phyloP scores from a whole-genome alignment of 2,888 invertebrate genomes.

The Cantharis rustica region DNA sequence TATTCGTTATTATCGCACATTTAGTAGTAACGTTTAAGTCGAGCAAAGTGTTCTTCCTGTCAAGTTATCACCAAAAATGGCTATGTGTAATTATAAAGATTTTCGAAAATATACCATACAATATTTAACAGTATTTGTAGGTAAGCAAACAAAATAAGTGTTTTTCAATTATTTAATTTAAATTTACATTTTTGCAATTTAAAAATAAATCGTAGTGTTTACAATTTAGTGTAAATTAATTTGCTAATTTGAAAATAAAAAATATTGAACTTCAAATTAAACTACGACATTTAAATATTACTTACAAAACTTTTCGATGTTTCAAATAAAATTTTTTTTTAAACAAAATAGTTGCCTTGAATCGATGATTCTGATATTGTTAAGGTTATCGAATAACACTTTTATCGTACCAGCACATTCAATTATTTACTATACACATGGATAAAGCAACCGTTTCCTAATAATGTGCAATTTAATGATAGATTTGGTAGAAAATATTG shows the following conservation, averaged over 20 bases:
- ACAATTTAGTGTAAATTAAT: neutral
- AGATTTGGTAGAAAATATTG: neutral
- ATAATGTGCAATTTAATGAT: neutral
- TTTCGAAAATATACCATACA: neutral
- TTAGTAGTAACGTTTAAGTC: neutral
- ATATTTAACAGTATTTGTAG: constrained; percentile 2
- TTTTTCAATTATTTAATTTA: neutral
- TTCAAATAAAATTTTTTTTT: neutral
- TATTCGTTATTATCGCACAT: neutral
- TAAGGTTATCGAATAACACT: neutral
- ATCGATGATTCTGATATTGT: neutral
- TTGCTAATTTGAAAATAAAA: neutral
- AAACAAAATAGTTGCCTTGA: neutral
- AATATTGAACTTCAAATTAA: neutral
- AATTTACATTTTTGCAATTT: neutral
- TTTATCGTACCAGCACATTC: neutral
- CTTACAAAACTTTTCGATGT: neutral
- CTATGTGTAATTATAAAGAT: neutral
- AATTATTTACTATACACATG: neutral
- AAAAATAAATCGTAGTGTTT: no score
- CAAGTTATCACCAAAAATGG: constrained; percentile 1
- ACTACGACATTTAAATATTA: neutral
- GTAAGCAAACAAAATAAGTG: neutral
- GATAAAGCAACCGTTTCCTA: neutral
- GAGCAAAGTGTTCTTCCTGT: neutral